Conservation (phyloP, 2,113 vertebrate species). For the Cavia aperea region DNA sequence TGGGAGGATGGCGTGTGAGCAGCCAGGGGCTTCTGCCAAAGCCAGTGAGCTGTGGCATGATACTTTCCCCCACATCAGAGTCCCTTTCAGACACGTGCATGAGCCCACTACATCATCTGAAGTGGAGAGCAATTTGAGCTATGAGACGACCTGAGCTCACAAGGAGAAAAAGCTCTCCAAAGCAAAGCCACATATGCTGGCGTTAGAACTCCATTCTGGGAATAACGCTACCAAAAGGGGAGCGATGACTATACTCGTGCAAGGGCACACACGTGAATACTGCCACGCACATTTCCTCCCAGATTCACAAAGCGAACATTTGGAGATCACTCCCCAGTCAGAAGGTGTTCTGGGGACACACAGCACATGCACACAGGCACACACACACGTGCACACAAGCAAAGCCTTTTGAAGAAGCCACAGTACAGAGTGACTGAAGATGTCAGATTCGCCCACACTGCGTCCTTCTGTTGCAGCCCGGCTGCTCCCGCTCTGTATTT, state of each 20-base stretch:
- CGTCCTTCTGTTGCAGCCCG: background rate
- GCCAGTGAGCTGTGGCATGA: background rate
- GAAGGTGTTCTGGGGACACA: background rate
- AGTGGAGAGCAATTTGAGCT: background rate
- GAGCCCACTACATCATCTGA: background rate
- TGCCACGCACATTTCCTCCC: background rate
- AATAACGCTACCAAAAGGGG: background rate
- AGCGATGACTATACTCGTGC: background rate
- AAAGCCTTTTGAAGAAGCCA: background rate
- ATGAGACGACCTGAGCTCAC: background rate
- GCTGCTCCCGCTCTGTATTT: background rate
- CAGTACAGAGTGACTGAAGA: background rate
- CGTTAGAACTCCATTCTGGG: background rate
- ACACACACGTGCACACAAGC: background rate
- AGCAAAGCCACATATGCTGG: background rate
- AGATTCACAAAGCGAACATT: background rate
- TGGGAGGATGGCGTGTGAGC: background rate
- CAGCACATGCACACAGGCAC: background rate
- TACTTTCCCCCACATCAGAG: background rate
- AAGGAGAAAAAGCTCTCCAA: background rate
- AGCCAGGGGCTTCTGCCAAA: background rate
- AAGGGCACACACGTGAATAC: background rate
- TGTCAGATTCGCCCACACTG: fast-evolving
- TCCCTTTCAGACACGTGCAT: background rate
- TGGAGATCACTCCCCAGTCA: background rate